Evolutionary conservation across 2,888 invertebrate genomes (phyloP).

Genomic region (Cryptophagus acutangulus): DNA sequence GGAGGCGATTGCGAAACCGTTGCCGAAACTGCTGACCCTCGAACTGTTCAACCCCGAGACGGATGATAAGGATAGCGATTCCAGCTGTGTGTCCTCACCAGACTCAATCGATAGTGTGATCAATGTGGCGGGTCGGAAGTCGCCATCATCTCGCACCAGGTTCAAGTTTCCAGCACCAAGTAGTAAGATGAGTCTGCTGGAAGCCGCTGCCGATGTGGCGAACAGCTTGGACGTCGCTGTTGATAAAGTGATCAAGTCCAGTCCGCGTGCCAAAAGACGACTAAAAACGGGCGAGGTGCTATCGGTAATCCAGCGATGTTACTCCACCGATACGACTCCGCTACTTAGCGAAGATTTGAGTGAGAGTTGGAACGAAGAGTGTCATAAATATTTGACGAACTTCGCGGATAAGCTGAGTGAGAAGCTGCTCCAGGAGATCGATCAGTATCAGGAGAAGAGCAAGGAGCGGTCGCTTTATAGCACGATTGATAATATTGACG

Average conservation of each 20-base stretch:
- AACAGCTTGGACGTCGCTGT: constrained; percentile 64
- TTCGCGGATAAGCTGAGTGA: constrained; percentile 80
- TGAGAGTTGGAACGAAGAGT: constrained; percentile 57
- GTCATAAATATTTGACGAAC: constrained; percentile 66
- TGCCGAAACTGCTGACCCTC: constrained; percentile 71
- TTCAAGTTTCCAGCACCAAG: constrained; percentile 32
- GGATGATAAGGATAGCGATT: constrained; percentile 86
- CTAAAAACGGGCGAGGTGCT: constrained; percentile 30
- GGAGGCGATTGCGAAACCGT: constrained; percentile 60
- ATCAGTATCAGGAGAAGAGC: constrained; percentile 54
- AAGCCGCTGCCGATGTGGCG: constrained; percentile 63
- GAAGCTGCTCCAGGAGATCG: constrained; percentile 72
- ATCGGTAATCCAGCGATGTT: constrained; percentile 31
- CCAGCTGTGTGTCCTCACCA: constrained; percentile 80
- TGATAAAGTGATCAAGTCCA: constrained; percentile 61
- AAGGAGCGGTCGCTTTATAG: constrained; percentile 29
- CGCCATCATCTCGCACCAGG: constrained; percentile 15
- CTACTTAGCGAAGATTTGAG: constrained; percentile 27
- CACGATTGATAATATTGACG: constrained; percentile 50
- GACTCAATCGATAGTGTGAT: constrained; percentile 84
- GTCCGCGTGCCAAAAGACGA: constrained; percentile 41
- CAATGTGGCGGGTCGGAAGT: constrained; percentile 23
- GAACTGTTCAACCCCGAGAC: constrained; percentile 88
- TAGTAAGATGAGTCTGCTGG: constrained; percentile 51
- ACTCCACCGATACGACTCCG: constrained; percentile 36